A percentile compares a stretch with the other conserved stretches of the same genome.
phyloP scores from a whole-genome alignment of 2,888 invertebrate genomes.

The Halictus quadricinctus region DNA sequence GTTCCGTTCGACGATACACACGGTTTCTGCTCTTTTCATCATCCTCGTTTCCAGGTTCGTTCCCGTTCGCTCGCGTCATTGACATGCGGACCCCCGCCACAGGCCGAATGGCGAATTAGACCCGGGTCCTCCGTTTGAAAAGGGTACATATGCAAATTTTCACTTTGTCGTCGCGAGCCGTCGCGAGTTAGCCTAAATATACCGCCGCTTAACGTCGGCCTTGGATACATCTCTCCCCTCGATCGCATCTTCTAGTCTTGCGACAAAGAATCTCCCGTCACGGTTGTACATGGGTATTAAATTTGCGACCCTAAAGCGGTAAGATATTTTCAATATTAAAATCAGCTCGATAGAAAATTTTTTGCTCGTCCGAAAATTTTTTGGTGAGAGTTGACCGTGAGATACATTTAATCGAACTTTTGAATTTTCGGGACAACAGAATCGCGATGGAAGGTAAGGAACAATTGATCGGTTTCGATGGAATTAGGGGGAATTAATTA shows the following conservation, averaged over 20 bases:
- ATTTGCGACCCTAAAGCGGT: neutral
- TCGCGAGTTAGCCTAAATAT: conserved; percentile 21
- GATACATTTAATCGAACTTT: too few species aligned
- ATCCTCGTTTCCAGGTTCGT: conserved; percentile 13
- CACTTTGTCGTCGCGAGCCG: conserved; percentile 42
- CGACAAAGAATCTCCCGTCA: neutral
- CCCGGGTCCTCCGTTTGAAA: conserved; percentile 45
- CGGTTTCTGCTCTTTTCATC: neutral
- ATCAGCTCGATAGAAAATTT: neutral
- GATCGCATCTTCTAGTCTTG: neutral
- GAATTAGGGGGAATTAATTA: neutral
- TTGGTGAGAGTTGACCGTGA: too few species aligned
- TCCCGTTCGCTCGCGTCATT: conserved; percentile 40
- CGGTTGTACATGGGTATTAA: neutral
- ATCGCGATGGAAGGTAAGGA: neutral
- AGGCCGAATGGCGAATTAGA: conserved; percentile 57
- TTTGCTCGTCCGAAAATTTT: too few species aligned
- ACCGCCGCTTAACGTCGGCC: neutral
- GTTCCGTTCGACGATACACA: neutral
- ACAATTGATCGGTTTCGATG: neutral
- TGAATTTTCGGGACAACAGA: neutral
- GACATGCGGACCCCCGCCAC: conserved; percentile 46
- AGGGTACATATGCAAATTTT: conserved; percentile 57
- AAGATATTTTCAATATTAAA: neutral
- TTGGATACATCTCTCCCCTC: conserved; percentile 31